Conservation (phyloP, 2,888 invertebrate genomes). For the Chesias legatella region DNA sequence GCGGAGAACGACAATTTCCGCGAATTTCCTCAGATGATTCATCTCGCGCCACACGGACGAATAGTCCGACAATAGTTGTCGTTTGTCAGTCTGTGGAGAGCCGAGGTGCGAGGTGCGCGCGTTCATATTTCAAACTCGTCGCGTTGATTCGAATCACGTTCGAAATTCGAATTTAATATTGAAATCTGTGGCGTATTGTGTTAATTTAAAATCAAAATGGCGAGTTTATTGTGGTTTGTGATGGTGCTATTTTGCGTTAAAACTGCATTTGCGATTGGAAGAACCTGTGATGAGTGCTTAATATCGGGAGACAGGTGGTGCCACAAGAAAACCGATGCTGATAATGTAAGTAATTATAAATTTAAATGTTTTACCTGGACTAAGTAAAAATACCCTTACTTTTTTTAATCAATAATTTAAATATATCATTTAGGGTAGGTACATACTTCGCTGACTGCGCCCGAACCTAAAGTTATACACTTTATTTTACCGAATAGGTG, state of each 20-base stretch:
- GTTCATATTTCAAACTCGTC: conserved; percentile 43
- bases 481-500: no score
- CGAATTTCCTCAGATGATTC: conserved; percentile 65
- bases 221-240: conserved; percentile 51
- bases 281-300: conserved; percentile 60
- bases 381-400: no score
- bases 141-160: conserved; percentile 5
- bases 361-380: neutral
- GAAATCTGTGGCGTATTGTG: no score
- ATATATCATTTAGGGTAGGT: no score
- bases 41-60: conserved; percentile 44
- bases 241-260: conserved; percentile 48
- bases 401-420: no score
- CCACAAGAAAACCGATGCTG: conserved; percentile 45
- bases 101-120: conserved; percentile 44
- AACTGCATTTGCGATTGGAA: conserved; percentile 47
- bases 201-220: conserved; percentile 39
- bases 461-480: no score
- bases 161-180: conserved; percentile 1
- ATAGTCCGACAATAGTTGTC: conserved; percentile 36
- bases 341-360: conserved; percentile 10
- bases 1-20: conserved; percentile 46
- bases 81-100: conserved; percentile 48
- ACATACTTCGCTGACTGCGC: neutral
- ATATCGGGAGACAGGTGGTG: conserved; percentile 62